Evolutionary conservation across 2,113 vertebrate species (phyloP).

Genomic region (Ictalurus furcatus): DNA sequence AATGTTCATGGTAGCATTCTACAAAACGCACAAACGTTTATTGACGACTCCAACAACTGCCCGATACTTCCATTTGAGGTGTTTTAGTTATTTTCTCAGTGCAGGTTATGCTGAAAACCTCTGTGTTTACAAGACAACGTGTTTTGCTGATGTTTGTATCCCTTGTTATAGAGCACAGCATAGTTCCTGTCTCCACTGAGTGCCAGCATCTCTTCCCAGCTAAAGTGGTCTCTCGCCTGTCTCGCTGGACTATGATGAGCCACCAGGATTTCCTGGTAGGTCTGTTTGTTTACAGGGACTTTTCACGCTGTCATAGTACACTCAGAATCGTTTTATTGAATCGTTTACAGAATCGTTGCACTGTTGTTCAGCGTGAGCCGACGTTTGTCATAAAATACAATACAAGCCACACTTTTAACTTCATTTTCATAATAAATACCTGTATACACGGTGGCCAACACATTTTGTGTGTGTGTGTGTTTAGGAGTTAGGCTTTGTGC

Average conservation of each 20-base stretch:
- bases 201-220: constrained; percentile 92
- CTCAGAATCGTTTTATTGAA: not conserved
- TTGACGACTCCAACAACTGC: not conserved
- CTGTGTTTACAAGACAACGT: not conserved
- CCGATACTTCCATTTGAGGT: not conserved
- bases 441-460: not conserved
- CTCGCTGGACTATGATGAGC: constrained; percentile 83
- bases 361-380: not conserved
- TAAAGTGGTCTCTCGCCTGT: constrained; percentile 88
- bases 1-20: not conserved
- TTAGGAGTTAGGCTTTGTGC: constrained; percentile 84
- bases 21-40: not conserved
- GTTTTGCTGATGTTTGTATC: constrained; percentile 11
- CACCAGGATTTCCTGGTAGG: constrained; percentile 86
- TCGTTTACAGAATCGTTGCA: not conserved
- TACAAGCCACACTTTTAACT: too few relatives aligned
- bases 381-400: not conserved
- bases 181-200: constrained; percentile 87
- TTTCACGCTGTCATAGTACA: not conserved
- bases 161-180: constrained; percentile 82
- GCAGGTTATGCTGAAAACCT: not conserved
- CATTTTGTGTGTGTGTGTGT: constrained; percentile 15
- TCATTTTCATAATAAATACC: not conserved
- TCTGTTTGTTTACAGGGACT: not conserved
- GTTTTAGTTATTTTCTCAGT: not conserved